A percentile compares a stretch with the other conserved stretches of the same genome.
phyloP scores from a whole-genome alignment of 2,797 vertebrate species.

The Mormyrus hasselquistii region DNA sequence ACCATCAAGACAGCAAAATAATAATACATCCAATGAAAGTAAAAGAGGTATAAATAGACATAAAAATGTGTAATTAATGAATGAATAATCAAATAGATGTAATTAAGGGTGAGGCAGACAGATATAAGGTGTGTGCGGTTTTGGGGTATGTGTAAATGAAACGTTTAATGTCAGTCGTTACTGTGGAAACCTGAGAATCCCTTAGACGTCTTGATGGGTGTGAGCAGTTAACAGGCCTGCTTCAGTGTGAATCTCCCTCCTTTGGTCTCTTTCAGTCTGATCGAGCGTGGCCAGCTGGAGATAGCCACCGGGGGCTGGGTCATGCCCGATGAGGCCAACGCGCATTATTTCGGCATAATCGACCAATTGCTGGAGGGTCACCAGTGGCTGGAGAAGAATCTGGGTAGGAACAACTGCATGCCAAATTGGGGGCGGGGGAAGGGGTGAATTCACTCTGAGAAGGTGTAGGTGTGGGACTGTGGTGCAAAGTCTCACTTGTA shows the following conservation, averaged over 20 bases:
- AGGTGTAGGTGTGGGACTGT: no score
- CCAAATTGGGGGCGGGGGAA: not conserved
- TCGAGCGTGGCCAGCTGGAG: constrained; percentile 76
- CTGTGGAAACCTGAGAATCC: not conserved
- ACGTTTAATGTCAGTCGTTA: not conserved
- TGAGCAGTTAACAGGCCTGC: not conserved
- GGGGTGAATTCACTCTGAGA: not conserved
- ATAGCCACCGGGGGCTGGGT: constrained; percentile 91
- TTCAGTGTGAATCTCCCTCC: not conserved
- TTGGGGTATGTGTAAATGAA: not conserved
- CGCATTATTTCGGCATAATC: constrained; percentile 82
- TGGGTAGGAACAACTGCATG: constrained; percentile 54
- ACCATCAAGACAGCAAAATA: not conserved
- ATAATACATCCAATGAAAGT: not conserved
- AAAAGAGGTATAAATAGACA: not conserved
- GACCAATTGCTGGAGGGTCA: constrained; percentile 89
- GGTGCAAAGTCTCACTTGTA: not conserved
- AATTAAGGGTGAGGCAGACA: not conserved
- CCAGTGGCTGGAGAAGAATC: constrained; percentile 81
- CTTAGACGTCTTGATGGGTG: not conserved
- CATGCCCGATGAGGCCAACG: constrained; percentile 82
- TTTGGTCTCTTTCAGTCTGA: constrained; percentile 60
- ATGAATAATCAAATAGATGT: not conserved
- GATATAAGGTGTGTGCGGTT: not conserved
- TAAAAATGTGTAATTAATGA: not conserved